phyloP scores from a whole-genome alignment of 2,113 vertebrate species.

The Zonotrichia leucophrys region DNA sequence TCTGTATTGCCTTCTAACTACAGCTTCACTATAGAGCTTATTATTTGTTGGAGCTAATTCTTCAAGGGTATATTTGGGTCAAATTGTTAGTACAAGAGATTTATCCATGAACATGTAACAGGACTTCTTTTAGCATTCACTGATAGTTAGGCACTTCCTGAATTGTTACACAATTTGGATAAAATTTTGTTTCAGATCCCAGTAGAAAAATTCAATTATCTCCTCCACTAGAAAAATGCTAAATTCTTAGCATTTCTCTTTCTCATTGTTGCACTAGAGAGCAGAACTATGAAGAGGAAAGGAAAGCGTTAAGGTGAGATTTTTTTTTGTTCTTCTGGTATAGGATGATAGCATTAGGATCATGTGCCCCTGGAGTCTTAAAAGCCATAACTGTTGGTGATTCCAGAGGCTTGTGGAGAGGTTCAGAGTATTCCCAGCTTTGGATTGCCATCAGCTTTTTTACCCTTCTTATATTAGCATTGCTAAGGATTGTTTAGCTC shows the following conservation, averaged over 20 bases:
- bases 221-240: neutral
- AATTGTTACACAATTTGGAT: neutral
- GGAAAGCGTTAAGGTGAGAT: neutral
- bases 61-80: neutral
- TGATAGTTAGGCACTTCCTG: neutral
- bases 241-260: neutral
- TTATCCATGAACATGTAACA: fast-evolving
- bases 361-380: neutral
- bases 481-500: neutral
- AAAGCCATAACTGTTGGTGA: neutral
- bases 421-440: neutral
- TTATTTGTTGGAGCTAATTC: neutral
- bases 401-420: neutral
- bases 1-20: neutral
- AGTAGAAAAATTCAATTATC: neutral
- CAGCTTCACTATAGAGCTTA: neutral
- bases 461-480: neutral
- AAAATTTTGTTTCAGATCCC: neutral
- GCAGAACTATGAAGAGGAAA: neutral
- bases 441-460: neutral
- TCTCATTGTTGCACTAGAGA: fast-evolving
- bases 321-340: neutral
- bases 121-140: neutral
- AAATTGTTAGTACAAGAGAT: neutral
- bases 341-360: neutral